Percentiles rank a stretch among this genome's conserved stretches.
Evolutionary conservation across 1,140 invertebrate genomes (phyloP).

Genomic region (Drosophila punjabiensis): DNA sequence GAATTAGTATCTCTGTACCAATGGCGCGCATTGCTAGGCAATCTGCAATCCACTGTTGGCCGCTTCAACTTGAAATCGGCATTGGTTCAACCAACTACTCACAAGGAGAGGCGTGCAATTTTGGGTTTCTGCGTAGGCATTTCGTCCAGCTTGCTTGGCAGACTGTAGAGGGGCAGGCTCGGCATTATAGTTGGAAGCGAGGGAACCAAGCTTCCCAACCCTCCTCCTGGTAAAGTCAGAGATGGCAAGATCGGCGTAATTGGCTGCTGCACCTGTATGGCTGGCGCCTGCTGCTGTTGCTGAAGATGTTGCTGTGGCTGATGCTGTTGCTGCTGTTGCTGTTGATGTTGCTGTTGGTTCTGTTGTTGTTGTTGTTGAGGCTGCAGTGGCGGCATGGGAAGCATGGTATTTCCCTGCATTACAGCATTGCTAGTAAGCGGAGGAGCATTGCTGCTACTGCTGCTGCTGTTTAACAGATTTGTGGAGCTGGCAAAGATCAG

Average conservation of each 20-base stretch:
- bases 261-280: slow-evolving; percentile 2
- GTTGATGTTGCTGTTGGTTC: slow-evolving; percentile 24
- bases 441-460: slow-evolving; percentile 26
- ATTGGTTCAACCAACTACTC: slow-evolving; percentile 85
- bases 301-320: slow-evolving; percentile 21
- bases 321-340: slow-evolving; percentile 30
- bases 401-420: slow-evolving; percentile 34
- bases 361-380: slow-evolving; percentile 52
- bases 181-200: slow-evolving; percentile 55
- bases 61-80: slow-evolving; percentile 66
- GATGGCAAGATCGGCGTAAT: slow-evolving; percentile 22
- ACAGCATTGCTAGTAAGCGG: slow-evolving; percentile 14
- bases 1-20: slow-evolving; percentile 31
- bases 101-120: slow-evolving; percentile 85
- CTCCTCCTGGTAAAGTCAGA: slow-evolving; percentile 17
- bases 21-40: not conserved
- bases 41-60: slow-evolving; percentile 59
- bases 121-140: slow-evolving; percentile 80
- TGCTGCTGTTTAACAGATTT: slow-evolving; percentile 57
- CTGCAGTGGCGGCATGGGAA: slow-evolving; percentile 53
- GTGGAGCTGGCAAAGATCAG: slow-evolving; percentile 69
- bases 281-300: slow-evolving; percentile 16
- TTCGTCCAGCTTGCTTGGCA: slow-evolving; percentile 69
- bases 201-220: slow-evolving; percentile 49
- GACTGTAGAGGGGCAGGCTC: slow-evolving; percentile 30